A percentile compares a stretch with the other conserved stretches of the same genome.
These are phyloP conservation scores for Syngnathus typhle DNA, from an alignment of 2,113 vertebrate genomes.

Conservation along the genomic window DNA sequence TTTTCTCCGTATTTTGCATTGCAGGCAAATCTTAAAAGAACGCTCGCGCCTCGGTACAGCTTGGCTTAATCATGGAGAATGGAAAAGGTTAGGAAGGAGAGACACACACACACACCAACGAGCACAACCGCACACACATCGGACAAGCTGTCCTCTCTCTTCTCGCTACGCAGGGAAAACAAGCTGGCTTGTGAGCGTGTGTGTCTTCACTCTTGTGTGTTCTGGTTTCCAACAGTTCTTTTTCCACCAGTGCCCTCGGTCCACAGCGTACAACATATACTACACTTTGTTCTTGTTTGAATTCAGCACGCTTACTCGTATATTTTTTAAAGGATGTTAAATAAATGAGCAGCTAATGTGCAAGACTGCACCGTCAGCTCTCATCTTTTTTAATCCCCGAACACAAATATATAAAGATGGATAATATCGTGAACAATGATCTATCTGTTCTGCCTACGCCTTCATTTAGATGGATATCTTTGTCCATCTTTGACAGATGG, in stretches of 20 bases:
- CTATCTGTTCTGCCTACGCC: constrained; percentile 18
- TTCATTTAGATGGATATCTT: constrained; percentile 26
- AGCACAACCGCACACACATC: constrained; percentile 28
- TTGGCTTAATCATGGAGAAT: constrained; percentile 42
- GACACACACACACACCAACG: constrained; percentile 29
- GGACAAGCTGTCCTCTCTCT: constrained; percentile 56
- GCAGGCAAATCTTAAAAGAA: constrained; percentile 29
- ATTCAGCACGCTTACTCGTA: constrained; percentile 4
- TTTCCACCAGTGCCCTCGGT: constrained; percentile 8
- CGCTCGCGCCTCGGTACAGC: constrained; percentile 49
- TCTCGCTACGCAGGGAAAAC: constrained; percentile 24
- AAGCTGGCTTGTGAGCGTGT: constrained; percentile 13
- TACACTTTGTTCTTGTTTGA: constrained; percentile 25
- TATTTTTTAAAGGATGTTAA: not conserved
- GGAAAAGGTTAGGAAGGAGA: constrained; percentile 59
- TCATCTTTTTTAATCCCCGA: constrained; percentile 33
- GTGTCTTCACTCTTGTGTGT: constrained; percentile 34
- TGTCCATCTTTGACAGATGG: not conserved
- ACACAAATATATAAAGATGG: constrained; percentile 19
- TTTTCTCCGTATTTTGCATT: not conserved
- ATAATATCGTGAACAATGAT: constrained; percentile 21
- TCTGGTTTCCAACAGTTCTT: constrained; percentile 23
- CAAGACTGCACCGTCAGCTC: constrained; percentile 21
- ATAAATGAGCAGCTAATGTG: not conserved
- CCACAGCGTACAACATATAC: constrained; percentile 8